Evolutionary conservation across 2,113 vertebrate genomes (phyloP).

Genomic region (Tympanuchus pallidicinctus): DNA sequence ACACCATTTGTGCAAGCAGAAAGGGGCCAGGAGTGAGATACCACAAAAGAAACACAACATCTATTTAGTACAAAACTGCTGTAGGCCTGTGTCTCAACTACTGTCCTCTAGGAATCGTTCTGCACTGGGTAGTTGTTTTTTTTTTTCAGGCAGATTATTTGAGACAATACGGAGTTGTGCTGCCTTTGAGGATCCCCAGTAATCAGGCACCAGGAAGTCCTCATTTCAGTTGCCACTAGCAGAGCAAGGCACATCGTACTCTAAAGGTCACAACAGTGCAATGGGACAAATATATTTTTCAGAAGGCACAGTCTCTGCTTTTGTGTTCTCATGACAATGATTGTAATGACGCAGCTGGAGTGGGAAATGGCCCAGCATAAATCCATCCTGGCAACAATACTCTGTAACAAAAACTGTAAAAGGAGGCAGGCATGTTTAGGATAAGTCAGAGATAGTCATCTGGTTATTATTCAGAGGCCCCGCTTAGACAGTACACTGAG

Average conservation of each 20-base stretch:
- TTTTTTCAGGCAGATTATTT: neutral
- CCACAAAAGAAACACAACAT: rapidly evolving
- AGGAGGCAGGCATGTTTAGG: constrained; percentile 66
- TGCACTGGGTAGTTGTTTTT: neutral
- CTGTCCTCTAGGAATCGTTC: neutral
- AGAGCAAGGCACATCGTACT: neutral
- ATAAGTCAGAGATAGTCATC: constrained; percentile 56
- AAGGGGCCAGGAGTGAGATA: neutral
- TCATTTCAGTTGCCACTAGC: neutral
- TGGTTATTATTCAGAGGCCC: constrained; percentile 48
- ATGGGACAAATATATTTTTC: constrained; percentile 41
- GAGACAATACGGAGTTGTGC: neutral
- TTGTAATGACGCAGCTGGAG: constrained; percentile 66
- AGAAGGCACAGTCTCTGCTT: constrained; percentile 46
- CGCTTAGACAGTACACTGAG: constrained; percentile 34
- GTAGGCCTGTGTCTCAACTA: neutral
- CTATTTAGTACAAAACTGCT: neutral
- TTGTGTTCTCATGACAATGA: constrained; percentile 71
- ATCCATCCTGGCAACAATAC: constrained; percentile 69
- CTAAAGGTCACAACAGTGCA: constrained; percentile 30
- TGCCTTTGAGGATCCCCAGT: neutral
- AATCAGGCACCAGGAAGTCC: constrained; percentile 51
- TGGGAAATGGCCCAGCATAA: constrained; percentile 74
- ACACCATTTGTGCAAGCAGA: neutral
- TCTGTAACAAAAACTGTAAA: constrained; percentile 42